Evolutionary conservation across 2,888 invertebrate genomes (phyloP), one percentile per base, ranked within the genome.

Genomic region (Arctia plantaginis): DNA sequence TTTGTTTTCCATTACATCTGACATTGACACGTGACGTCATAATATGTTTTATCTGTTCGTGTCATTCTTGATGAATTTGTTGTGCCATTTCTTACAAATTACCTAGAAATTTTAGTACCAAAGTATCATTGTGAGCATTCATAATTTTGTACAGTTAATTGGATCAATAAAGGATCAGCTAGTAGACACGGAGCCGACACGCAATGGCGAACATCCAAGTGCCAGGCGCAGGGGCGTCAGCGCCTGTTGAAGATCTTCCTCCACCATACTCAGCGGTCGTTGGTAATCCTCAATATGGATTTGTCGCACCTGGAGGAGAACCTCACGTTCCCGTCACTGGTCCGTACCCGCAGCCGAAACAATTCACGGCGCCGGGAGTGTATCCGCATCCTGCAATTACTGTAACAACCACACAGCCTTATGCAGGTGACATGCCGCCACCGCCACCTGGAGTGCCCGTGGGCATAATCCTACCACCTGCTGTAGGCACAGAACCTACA

Each of bases 241-340:
- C 91, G 64, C 89, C 92, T 33, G 66, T 51, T 66, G 92, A 93
- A 79, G 95, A 95, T 90, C 91, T 95, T 80, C 95, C 95, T 35
- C 95, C 95, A 41, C 95, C 95, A 6, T 95, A 95, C 83, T 93
- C 95, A 3, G 90, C 94, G 33, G 95, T 95, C 7, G 93, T 95
- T 20, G 92, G 93, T 12, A 94, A 93, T 83, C 91, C 92, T 35
- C 93, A 93, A 76, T 95, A 95, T 82, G 95, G 95, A 0, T 95
- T 95, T 66, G 87, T 88, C 30, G 83, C 87, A 33, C 87, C 89
- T 44, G 86, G 80, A 47, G 85, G 83, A 13, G 84, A 84, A 33
- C 76, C 77, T 15, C 75, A 78, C 44, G 70, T 80, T 18, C 74
- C 82, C 8, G 75, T 80, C 10, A 86, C 82, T 23, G 87, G 84